Conservation (phyloP, 2,113 vertebrate genomes). For the Poecile atricapillus region DNA sequence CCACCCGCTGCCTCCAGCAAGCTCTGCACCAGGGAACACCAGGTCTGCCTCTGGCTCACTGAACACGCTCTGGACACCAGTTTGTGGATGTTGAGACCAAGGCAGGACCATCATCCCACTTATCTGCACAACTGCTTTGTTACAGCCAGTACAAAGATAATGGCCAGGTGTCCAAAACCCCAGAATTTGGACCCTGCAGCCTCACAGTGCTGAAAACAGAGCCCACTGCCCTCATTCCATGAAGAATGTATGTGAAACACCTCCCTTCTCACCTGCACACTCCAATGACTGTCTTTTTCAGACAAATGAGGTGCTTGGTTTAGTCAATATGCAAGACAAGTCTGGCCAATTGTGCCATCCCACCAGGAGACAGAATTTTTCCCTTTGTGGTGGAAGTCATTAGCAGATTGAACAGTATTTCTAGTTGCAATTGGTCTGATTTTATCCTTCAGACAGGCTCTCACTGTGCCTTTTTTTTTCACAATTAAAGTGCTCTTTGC, state of each 20-base stretch:
- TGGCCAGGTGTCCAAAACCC: background rate
- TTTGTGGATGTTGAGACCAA: background rate
- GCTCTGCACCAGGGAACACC: background rate
- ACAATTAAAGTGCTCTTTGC: background rate
- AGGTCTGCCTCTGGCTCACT: background rate
- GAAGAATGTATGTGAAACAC: background rate
- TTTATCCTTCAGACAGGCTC: background rate
- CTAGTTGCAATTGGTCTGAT: background rate
- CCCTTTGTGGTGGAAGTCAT: background rate
- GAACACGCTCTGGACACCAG: accelerated
- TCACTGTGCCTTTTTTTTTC: background rate
- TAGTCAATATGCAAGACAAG: background rate
- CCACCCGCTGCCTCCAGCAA: accelerated
- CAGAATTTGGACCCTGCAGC: background rate
- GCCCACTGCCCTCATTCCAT: background rate
- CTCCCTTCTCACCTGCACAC: background rate
- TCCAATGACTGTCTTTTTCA: background rate
- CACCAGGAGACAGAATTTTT: background rate
- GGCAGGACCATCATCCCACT: background rate
- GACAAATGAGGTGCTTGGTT: background rate
- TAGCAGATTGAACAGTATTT: background rate
- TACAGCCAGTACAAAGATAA: background rate
- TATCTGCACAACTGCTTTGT: background rate
- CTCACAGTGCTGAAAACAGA: background rate
- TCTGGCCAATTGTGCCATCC: background rate